These are phyloP conservation scores for Speoplatyrhinus poulsoni DNA, from an alignment of 2,113 vertebrate species.

Conservation along the genomic window DNA sequence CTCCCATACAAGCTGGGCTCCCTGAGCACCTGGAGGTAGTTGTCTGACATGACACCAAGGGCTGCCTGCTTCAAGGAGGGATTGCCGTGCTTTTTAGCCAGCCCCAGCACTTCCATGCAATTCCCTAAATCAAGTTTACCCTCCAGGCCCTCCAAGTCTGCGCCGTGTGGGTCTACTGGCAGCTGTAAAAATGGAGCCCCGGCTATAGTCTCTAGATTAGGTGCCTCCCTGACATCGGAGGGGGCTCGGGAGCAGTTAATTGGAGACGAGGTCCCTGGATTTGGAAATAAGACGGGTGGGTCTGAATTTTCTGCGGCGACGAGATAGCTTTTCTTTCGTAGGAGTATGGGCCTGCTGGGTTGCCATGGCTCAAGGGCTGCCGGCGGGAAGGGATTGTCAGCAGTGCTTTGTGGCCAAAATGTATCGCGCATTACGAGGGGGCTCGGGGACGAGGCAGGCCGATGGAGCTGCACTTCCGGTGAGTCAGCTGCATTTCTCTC, in stretches of 20 bases:
- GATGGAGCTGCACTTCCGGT: constrained; percentile 21
- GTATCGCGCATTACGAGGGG: constrained; percentile 67
- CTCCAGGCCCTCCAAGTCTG: constrained; percentile 60
- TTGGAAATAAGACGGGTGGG: constrained; percentile 61
- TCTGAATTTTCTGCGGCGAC: constrained; percentile 74
- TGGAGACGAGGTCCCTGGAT: neutral
- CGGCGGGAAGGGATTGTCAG: constrained; percentile 10
- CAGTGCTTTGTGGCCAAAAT: constrained; percentile 43
- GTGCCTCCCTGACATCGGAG: neutral
- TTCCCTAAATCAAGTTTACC: constrained; percentile 85
- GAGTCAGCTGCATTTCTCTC: constrained; percentile 43
- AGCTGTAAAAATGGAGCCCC: constrained; percentile 60
- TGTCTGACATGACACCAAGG: constrained; percentile 87
- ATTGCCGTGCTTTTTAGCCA: constrained; percentile 80
- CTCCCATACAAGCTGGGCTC: constrained; percentile 78
- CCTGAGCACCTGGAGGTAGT: constrained; percentile 88
- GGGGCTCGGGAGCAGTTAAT: neutral
- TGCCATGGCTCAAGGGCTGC: constrained; percentile 31
- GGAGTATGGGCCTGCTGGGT: constrained; percentile 47
- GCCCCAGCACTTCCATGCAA: constrained; percentile 80
- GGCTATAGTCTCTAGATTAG: constrained; percentile 46
- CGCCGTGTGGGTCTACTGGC: constrained; percentile 33
- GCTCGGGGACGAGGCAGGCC: constrained; percentile 51
- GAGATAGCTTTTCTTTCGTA: constrained; percentile 79
- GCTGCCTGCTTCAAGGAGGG: constrained; percentile 73